Evolutionary conservation across 2,113 vertebrate species (phyloP).

Genomic region (Mystacornis crossleyi): DNA sequence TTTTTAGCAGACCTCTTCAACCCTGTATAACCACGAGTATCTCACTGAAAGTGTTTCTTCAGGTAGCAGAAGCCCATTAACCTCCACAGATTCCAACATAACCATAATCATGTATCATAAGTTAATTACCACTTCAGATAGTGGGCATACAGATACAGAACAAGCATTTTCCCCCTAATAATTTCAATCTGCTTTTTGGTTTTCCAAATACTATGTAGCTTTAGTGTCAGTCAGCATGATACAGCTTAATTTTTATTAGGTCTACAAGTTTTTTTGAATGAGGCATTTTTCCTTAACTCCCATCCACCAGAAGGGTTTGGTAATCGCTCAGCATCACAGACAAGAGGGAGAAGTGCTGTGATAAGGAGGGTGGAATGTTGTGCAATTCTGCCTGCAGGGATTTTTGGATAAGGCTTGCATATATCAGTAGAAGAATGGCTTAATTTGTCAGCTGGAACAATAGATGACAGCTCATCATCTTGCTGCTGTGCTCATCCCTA

Average conservation of each 20-base stretch:
- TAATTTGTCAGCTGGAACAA: conserved; percentile 25
- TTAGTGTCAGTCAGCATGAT: neutral
- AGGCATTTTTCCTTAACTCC: neutral
- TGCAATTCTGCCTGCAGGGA: neutral
- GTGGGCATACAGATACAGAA: neutral
- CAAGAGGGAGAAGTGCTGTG: neutral
- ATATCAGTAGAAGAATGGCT: neutral
- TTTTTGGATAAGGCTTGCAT: neutral
- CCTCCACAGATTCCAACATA: neutral
- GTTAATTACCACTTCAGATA: neutral
- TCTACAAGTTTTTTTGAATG: neutral
- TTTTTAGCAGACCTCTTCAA: neutral
- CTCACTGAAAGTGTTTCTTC: neutral
- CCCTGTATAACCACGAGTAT: neutral
- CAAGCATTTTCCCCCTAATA: neutral
- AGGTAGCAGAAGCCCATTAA: neutral
- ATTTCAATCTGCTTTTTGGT: neutral
- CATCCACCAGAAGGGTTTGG: neutral
- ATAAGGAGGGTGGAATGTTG: neutral
- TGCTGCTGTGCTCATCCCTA: neutral
- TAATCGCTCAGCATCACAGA: neutral
- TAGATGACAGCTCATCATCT: conserved; percentile 8
- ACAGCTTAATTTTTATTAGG: neutral
- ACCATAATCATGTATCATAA: neutral
- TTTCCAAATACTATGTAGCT: neutral